Evolutionary conservation across 2,113 vertebrate species (phyloP), one percentile per base, ranked within the genome.

Genomic region (Oncorhynchus clarkii): DNA sequence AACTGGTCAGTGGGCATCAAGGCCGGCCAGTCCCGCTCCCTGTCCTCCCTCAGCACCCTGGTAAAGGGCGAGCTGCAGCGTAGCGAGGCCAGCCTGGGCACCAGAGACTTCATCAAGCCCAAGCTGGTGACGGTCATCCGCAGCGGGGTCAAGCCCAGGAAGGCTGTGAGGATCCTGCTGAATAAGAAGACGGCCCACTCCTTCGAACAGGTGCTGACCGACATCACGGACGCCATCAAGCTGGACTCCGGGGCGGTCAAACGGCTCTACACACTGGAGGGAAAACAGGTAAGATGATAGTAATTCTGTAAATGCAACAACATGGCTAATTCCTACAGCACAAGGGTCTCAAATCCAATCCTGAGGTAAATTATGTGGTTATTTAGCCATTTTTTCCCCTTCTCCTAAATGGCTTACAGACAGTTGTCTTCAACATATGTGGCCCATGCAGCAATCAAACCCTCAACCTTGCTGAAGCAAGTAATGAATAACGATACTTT

Each of bases 141-240:
- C 51, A 96, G 97, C 59, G 98, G 98, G 3, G 96, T 98, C 59
- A 99, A 97, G 81, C 98, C 98, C 0, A 94, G 98, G 54, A 99
- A 99, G 88, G 98, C 98, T 0, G 98, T 99, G 20, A 93, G 98
- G 26, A 94, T 99, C 67, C 95, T 99, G 71, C 95, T 99, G 80
- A 99, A 99, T 78, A 98, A 97, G 91, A 99, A 99, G 92, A 99
- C 98, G 0, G 98, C 97, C 0, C 98, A 99, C 90, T 99, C 97
- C 83, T 98, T 99, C 0, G 97, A 99, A 9, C 98, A 99, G 86
- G 98, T 99, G 83, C 90, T 99, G 84, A 97, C 95, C 0, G 98
- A 99, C 85, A 99, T 99, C 92, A 99, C 97, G 0, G 96, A 98
- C 54, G 97, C 98, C 74, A 97, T 99, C 94, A 99, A 99, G 85